Conservation (phyloP, 2,113 vertebrate genomes). For the Ptilonorhynchus violaceus region DNA sequence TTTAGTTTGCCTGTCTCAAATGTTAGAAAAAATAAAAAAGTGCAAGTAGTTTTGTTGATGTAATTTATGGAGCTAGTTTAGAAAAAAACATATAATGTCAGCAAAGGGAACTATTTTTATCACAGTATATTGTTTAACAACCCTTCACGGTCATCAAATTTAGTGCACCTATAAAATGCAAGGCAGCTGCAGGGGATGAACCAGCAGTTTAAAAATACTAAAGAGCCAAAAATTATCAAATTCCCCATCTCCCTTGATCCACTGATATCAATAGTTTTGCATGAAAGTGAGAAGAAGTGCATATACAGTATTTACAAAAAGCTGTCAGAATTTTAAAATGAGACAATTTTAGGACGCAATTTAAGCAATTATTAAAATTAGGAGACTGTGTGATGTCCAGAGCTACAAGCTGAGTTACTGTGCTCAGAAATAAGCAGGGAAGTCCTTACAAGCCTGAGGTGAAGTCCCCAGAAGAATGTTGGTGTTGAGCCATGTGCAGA, state of each 20-base stretch:
- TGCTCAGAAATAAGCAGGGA: not conserved
- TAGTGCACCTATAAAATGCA: slow-evolving; percentile 72
- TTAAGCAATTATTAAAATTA: not conserved
- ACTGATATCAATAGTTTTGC: not conserved
- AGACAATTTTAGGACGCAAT: not conserved
- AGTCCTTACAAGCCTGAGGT: not conserved
- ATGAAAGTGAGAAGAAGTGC: not conserved
- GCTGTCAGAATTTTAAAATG: not conserved
- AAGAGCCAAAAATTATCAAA: slow-evolving; percentile 50
- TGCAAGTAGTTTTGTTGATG: slow-evolving; percentile 45
- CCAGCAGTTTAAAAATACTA: slow-evolving; percentile 68
- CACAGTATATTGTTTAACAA: slow-evolving; percentile 70
- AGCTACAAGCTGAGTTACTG: not conserved
- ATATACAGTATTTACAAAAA: not conserved
- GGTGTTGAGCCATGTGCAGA: not conserved
- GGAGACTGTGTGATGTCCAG: not conserved
- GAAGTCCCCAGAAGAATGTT: not conserved
- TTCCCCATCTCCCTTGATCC: not conserved
- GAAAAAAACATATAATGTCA: slow-evolving; percentile 66
- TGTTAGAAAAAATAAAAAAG: not conserved
- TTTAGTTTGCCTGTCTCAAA: slow-evolving; percentile 17
- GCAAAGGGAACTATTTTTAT: slow-evolving; percentile 76
- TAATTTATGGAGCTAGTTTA: slow-evolving; percentile 64
- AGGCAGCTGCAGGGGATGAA: slow-evolving; percentile 61
- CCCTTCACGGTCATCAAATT: slow-evolving; percentile 72